These are phyloP conservation scores for Scaptomyza caliginosa DNA, from an alignment of 2,888 invertebrate genomes.

Conservation along the genomic window DNA sequence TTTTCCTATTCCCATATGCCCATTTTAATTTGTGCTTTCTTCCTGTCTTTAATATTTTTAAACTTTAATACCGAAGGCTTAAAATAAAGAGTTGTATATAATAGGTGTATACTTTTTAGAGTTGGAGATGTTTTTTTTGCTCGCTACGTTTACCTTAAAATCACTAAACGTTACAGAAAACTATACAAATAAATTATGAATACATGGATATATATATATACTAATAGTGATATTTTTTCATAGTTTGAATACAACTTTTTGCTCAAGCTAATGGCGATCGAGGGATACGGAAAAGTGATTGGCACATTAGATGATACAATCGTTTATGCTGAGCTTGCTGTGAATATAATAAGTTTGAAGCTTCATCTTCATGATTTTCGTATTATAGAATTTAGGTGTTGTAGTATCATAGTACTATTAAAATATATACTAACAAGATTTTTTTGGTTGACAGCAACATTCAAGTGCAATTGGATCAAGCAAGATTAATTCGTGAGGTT, in stretches of 20 bases:
- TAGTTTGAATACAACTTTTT: slow-evolving; percentile 83
- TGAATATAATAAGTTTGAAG: slow-evolving; percentile 74
- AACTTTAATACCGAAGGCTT: too few relatives aligned
- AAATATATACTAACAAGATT: neutral
- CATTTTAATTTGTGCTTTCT: too few relatives aligned
- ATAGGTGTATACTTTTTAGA: too few relatives aligned
- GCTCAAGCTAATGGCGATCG: slow-evolving; percentile 79
- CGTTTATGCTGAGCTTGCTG: slow-evolving; percentile 81
- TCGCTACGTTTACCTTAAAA: too few relatives aligned
- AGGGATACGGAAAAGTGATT: slow-evolving; percentile 81
- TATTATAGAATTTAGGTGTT: slow-evolving; percentile 81
- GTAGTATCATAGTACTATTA: slow-evolving; percentile 1
- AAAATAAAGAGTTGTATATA: too few relatives aligned
- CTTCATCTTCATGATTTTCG: slow-evolving; percentile 81
- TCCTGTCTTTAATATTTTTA: too few relatives aligned
- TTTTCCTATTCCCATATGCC: too few relatives aligned
- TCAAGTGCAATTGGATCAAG: slow-evolving; percentile 81
- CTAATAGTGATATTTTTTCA: slow-evolving; percentile 24
- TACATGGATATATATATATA: too few relatives aligned
- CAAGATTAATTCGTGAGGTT: slow-evolving; percentile 77
- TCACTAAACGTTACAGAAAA: too few relatives aligned
- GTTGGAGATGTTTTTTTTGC: too few relatives aligned
- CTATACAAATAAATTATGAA: too few relatives aligned
- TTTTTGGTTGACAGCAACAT: slow-evolving; percentile 75
- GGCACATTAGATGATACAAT: slow-evolving; percentile 81